These are phyloP conservation scores for Drosophila algonquin DNA, from an alignment of 2,888 invertebrate genomes.

Conservation along the genomic window DNA sequence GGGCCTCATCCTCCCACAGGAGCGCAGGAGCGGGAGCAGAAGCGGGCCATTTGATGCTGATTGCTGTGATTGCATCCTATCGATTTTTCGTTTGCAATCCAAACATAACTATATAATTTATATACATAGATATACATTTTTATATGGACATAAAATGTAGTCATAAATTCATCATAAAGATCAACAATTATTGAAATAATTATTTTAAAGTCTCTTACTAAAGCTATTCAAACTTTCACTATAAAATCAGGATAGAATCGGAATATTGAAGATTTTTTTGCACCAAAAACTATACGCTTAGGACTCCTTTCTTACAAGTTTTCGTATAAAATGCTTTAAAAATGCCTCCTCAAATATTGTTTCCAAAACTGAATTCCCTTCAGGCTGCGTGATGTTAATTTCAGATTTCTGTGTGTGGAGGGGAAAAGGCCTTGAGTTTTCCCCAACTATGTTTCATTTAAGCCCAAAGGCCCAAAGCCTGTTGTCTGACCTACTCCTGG, in stretches of 20 bases:
- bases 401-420: neutral
- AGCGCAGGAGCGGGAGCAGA: neutral
- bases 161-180: neutral
- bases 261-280: no score
- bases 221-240: no score
- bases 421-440: neutral
- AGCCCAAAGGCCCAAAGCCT: slow-evolving; percentile 17
- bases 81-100: slow-evolving; percentile 18
- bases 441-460: neutral
- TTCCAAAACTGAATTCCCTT: neutral
- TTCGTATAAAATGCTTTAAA: neutral
- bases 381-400: neutral
- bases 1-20: slow-evolving; percentile 23
- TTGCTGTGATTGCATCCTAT: slow-evolving; percentile 40
- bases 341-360: neutral
- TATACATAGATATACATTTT: no score
- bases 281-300: no score
- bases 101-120: neutral
- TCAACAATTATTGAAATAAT: neutral
- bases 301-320: no score
- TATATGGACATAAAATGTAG: neutral
- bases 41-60: slow-evolving; percentile 46
- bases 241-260: no score
- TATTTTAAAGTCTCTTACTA: no score
- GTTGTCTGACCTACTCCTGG: slow-evolving; percentile 53